phyloP scores from a whole-genome alignment of 1,140 invertebrate genomes.

The Neodiprion pinetum region DNA sequence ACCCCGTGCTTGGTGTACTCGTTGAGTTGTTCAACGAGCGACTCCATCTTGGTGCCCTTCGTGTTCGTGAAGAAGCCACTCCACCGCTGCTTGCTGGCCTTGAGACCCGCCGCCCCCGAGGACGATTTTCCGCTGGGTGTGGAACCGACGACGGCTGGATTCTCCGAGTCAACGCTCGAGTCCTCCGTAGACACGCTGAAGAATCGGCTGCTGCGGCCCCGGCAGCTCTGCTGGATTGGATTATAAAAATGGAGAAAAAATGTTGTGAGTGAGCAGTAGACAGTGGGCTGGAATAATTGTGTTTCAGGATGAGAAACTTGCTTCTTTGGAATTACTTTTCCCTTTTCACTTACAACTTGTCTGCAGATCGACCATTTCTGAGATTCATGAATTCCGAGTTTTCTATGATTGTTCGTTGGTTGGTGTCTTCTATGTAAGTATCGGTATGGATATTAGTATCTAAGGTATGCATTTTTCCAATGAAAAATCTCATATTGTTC shows the following conservation, averaged over 20 bases:
- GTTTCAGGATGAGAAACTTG: too few relatives aligned
- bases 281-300: too few relatives aligned
- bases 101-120: slow-evolving; percentile 46
- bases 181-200: slow-evolving; percentile 72
- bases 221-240: slow-evolving; percentile 57
- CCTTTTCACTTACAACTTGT: too few relatives aligned
- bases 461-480: too few relatives aligned
- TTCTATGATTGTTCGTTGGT: too few relatives aligned
- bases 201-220: slow-evolving; percentile 63
- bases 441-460: too few relatives aligned
- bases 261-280: too few relatives aligned
- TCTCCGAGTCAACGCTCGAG: slow-evolving; percentile 56
- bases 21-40: slow-evolving; percentile 71
- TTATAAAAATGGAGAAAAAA: neutral
- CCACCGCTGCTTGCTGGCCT: slow-evolving; percentile 69
- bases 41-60: slow-evolving; percentile 71
- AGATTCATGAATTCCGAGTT: too few relatives aligned
- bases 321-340: too few relatives aligned
- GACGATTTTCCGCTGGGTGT: slow-evolving; percentile 46
- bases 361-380: too few relatives aligned
- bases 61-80: slow-evolving; percentile 72
- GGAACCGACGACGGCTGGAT: slow-evolving; percentile 38
- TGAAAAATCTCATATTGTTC: too few relatives aligned
- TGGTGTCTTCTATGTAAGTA: too few relatives aligned
- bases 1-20: slow-evolving; percentile 74